Evolutionary conservation across 1,140 invertebrate genomes (phyloP).

Genomic region (Cyphomyrmex costatus): DNA sequence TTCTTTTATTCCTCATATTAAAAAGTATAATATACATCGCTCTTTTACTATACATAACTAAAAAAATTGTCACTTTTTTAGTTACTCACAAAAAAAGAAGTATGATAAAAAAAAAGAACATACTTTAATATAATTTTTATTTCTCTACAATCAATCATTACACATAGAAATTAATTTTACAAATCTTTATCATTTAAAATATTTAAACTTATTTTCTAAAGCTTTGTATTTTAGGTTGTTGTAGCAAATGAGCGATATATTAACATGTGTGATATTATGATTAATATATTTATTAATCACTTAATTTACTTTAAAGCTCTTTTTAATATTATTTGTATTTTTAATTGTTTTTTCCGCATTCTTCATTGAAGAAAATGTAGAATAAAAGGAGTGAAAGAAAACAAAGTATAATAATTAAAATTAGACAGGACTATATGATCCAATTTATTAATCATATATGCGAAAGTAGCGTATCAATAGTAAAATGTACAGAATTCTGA

Average conservation of each 20-base stretch:
- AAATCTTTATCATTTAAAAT: too few species aligned
- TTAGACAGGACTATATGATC: constrained; percentile 16
- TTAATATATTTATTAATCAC: neutral
- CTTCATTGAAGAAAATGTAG: neutral
- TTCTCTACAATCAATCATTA: too few species aligned
- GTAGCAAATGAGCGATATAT: too few species aligned
- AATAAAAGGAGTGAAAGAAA: neutral
- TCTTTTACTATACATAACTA: too few species aligned
- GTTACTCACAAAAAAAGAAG: too few species aligned
- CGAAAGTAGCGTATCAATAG: constrained; percentile 38
- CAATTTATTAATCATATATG: constrained; percentile 52
- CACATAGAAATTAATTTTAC: too few species aligned
- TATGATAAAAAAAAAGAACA: too few species aligned
- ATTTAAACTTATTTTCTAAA: too few species aligned
- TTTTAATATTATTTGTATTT: neutral
- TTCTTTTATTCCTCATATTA: neutral
- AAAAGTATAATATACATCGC: neutral
- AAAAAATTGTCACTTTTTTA: too few species aligned
- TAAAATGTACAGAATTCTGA: constrained; percentile 68
- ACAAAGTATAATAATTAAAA: neutral
- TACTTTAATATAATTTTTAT: too few species aligned
- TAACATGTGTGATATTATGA: neutral
- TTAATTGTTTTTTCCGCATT: neutral
- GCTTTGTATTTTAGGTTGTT: too few species aligned
- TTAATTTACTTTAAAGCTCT: neutral